Base-by-base conservation (phyloP, 2,113 vertebrate genomes). In the Telmatochromis sp. region DNA sequence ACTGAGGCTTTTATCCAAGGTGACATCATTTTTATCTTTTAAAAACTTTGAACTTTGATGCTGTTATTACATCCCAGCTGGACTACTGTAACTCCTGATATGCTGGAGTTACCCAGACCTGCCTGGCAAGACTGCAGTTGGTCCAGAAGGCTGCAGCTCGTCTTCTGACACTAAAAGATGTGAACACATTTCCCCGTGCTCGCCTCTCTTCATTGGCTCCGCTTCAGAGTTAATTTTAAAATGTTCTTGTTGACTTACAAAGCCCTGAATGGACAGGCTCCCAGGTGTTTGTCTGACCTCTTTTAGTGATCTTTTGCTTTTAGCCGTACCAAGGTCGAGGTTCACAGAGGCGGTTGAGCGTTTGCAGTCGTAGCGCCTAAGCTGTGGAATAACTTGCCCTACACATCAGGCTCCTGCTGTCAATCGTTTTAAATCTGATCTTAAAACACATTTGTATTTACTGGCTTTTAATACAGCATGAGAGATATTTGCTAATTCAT, bases 161-260 rank as follows among this genome's bases (percentile, higher is more conserved):
- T 42, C 40, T 3, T 42, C 42, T 45, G 42, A 47, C 14, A 47
- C 42, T 4, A 47, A 7, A 47, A 4, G 12, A 45, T 6, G 42
- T 45, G 42, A 45, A 45, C 42, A 45, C 1, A 47, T 53, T n/a
- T n/a, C 5, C 19, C 5, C 0, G 45, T 53, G 51, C 51, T 53
- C 5, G 2, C 51, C 3, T 53, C 9, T 2, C 9, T 53, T 6
- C 19, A 53, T 53, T 53, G 19, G 51, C 51, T 53, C n/a, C 2
- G 0, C 49, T n/a, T 6, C 49, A 53, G 51, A n/a, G 1, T 53
- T n/a, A 0, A 53, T 0, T 53, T 53, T 53, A 53, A n/a, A 53
- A 53, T 53, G 9, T 53, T n/a, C 3, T n/a, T 53, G 51, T 11
- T 53, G 51, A 21, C 51, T 53, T 53, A 53, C 51, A 53, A 53